Conservation (phyloP, 2,113 vertebrate species). For the Pteruthius melanotis region DNA sequence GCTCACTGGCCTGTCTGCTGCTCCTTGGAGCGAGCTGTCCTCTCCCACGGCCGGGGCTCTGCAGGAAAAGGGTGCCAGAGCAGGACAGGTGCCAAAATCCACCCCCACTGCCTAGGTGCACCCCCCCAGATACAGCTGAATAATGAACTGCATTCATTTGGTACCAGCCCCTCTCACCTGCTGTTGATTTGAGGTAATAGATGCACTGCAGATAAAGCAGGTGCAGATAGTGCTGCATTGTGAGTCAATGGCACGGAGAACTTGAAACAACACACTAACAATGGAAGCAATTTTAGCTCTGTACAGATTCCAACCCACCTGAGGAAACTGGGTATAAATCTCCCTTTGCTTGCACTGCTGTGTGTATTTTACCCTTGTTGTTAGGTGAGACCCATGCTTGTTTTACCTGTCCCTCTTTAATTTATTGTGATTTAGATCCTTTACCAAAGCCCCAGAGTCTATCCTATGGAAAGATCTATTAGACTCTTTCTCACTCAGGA, state of each 20-base stretch:
- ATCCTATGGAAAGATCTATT: not conserved
- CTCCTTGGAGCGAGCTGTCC: not conserved
- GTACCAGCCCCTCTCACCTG: not conserved
- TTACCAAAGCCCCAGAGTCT: not conserved
- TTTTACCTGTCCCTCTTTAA: not conserved
- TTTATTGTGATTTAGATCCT: not conserved
- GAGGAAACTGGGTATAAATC: not conserved
- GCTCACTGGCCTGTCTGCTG: not conserved
- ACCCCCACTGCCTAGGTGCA: not conserved
- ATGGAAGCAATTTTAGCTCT: not conserved
- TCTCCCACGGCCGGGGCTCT: rapidly evolving
- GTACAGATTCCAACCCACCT: not conserved
- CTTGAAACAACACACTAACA: not conserved
- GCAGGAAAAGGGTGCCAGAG: not conserved
- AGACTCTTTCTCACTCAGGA: not conserved
- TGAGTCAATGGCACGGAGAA: rapidly evolving
- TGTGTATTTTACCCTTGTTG: not conserved
- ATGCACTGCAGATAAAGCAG: not conserved
- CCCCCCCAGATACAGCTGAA: not conserved
- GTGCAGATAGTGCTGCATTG: not conserved
- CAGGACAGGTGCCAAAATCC: not conserved
- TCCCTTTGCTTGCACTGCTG: not conserved
- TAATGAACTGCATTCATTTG: not conserved
- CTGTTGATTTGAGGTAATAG: not conserved
- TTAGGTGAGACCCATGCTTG: not conserved